These are phyloP conservation scores for Cydia strobilella DNA, from an alignment of 1,140 invertebrate species.

Conservation along the genomic window DNA sequence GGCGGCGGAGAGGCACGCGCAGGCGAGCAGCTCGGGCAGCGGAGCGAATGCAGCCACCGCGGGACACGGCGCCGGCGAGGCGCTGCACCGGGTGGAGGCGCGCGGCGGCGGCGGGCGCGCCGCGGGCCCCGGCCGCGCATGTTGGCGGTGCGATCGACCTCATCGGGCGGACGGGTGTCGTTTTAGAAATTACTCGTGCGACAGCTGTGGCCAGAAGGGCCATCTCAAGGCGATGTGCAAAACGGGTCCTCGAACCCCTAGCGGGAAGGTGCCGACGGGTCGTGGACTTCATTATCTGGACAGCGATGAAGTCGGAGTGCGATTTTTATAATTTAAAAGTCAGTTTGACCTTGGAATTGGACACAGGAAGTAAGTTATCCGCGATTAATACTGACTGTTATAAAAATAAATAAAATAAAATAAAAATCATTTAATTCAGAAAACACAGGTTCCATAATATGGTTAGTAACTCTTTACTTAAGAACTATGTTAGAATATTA, in stretches of 20 bases:
- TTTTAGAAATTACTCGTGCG: conserved; percentile 36
- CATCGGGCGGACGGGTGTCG: conserved; percentile 38
- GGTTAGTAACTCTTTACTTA: no score
- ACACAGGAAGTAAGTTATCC: conserved; percentile 27
- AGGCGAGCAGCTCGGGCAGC: no score
- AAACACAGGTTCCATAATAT: no score
- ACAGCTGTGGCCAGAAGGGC: conserved; percentile 37
- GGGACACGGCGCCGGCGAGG: no score
- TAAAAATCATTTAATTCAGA: no score
- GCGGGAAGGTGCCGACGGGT: conserved; percentile 14
- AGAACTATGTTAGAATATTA: no score
- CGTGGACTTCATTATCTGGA: conserved; percentile 31
- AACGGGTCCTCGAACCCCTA: not conserved
- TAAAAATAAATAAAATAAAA: no score
- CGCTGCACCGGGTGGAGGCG: no score
- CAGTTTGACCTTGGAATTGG: not conserved
- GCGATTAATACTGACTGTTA: conserved; percentile 22
- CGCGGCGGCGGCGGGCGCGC: not conserved
- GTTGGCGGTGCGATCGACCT: conserved; percentile 37
- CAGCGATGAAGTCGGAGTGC: conserved; percentile 4
- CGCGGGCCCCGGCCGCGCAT: conserved; percentile 17
- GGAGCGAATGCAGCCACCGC: no score
- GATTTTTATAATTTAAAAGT: conserved; percentile 21
- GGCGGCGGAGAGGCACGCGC: no score
- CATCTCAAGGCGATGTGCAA: conserved; percentile 43